phyloP scores from a whole-genome alignment of 1,140 invertebrate genomes.

The Dinoponera quadriceps region DNA sequence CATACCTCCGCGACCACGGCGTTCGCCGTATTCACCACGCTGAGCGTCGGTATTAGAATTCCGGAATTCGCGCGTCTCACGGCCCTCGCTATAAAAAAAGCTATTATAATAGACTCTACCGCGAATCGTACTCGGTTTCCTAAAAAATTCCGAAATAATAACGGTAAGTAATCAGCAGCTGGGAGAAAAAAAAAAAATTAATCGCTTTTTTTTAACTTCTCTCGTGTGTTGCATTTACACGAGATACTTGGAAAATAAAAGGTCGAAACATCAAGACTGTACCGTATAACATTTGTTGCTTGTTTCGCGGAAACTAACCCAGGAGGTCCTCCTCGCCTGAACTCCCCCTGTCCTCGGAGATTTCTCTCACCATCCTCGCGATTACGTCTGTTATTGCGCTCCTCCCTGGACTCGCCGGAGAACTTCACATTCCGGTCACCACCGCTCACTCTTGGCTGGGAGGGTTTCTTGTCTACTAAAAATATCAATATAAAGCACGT shows the following conservation, averaged over 20 bases:
- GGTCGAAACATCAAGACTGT: not conserved
- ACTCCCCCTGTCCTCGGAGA: slow-evolving; percentile 80
- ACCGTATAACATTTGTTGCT: not conserved
- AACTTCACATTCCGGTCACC: slow-evolving; percentile 86
- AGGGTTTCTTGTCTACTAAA: slow-evolving; percentile 81
- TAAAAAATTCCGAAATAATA: no score
- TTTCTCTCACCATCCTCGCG: slow-evolving; percentile 87
- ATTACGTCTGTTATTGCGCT: slow-evolving; percentile 91
- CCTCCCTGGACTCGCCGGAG: slow-evolving; percentile 88
- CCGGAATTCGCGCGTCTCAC: slow-evolving; percentile 78
- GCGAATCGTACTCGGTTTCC: slow-evolving; percentile 28
- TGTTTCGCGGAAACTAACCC: slow-evolving; percentile 75
- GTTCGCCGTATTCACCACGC: slow-evolving; percentile 76
- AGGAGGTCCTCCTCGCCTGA: slow-evolving; percentile 81
- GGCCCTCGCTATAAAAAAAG: slow-evolving; percentile 75
- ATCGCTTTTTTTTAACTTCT: no score
- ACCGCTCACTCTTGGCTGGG: slow-evolving; percentile 77
- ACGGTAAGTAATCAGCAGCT: no score
- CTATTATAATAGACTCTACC: slow-evolving; percentile 12
- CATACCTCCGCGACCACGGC: slow-evolving; percentile 72
- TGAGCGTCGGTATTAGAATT: slow-evolving; percentile 72
- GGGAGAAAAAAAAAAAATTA: no score
- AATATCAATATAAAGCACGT: slow-evolving; percentile 3
- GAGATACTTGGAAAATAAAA: not conserved
- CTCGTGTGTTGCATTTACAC: no score